Base-by-base conservation (phyloP, 2,888 invertebrate species). In the Pyrrhia umbra region DNA sequence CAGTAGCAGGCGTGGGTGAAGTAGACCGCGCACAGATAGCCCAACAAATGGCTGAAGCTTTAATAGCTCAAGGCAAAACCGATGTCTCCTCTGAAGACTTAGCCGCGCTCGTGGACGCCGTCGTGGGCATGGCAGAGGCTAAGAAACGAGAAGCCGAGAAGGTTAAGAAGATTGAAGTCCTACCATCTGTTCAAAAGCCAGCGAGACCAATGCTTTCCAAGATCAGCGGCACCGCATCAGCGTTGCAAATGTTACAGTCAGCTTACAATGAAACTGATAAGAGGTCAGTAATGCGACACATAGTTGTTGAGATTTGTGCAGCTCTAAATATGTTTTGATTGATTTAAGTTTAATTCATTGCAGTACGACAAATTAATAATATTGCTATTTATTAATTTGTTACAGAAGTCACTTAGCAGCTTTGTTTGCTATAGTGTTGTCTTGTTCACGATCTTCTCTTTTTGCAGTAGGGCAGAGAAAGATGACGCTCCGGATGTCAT, bases 11-110 rank as follows among this genome's bases (percentile, higher is more conserved):
- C 27, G 95, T 97, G 50, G 97, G 97, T 20, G 95, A 96, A 0
- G 96, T 97, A 61, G 97, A 98, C 85, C 97, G 97, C 79, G 96
- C 96, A 25, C 96, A 97, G 55, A 97, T 98, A 74, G 97, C 98
- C 1, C 96, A 96, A 79, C 97, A 98, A 88, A 96, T 98, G 88
- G 97, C 98, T 0, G 96, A 96, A 25, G 97, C 97, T 1, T 92
- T 98, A 40, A 95, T 98, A 9, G 96, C 96, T 16, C 97, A 98
- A 88, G 98, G 98, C 46, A 96, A 97, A 87, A 97, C 97, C 0
- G 97, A 98, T 88, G 97, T 98, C 6, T 96, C 97, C 4, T 96
- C 97, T 55, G 96, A 96, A 52, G 97, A 98, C 83, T 92, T 98
- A 68, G 97, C 97, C 79, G 96, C 97, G 70, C 93, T 98, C 0